Evolutionary conservation across 2,113 vertebrate genomes (phyloP).

Genomic region (Callipepla californica): DNA sequence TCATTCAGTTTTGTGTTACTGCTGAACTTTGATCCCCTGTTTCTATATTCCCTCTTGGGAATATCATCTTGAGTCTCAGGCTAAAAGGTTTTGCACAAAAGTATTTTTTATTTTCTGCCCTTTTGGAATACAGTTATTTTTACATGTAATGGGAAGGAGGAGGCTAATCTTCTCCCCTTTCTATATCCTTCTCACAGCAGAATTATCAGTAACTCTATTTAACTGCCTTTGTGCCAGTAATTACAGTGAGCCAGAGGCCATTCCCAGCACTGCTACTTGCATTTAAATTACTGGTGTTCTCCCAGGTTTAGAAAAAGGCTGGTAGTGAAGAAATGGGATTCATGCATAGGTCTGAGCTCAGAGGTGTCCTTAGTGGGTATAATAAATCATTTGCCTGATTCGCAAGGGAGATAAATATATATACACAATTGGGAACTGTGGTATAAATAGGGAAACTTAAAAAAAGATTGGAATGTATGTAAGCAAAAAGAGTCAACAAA

Average conservation of each 20-base stretch:
- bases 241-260: slow-evolving; percentile 28
- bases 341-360: not conserved
- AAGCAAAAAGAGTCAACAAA: not conserved
- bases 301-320: not conserved
- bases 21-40: not conserved
- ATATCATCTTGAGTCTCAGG: not conserved
- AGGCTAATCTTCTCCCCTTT: not conserved
- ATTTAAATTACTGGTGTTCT: slow-evolving; percentile 3
- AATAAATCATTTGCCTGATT: not conserved
- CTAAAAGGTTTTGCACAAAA: not conserved
- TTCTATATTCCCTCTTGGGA: not conserved
- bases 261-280: slow-evolving; percentile 4
- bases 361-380: not conserved
- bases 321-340: not conserved
- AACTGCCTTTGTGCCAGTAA: slow-evolving; percentile 15
- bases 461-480: not conserved
- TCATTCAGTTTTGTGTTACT: not conserved
- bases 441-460: not conserved
- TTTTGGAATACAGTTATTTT: not conserved
- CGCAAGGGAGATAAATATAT: not conserved
- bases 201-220: not conserved
- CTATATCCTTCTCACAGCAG: not conserved
- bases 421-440: not conserved
- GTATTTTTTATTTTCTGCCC: not conserved
- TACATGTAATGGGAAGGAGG: not conserved